Conservation (phyloP, 2,888 invertebrate genomes). For the Zhengitettix transpicula region DNA sequence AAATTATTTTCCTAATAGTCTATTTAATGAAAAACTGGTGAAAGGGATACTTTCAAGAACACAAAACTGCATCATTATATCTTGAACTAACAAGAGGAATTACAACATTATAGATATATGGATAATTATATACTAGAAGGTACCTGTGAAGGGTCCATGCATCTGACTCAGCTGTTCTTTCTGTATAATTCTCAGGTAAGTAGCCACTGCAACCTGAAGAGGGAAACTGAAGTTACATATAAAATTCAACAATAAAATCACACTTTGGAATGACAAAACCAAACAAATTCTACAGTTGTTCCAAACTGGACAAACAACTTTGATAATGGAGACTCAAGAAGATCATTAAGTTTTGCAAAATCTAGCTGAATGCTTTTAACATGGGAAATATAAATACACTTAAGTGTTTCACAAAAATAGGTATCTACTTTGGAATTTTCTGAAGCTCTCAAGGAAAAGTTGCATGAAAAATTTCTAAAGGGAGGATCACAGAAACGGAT, state of each 20-base stretch:
- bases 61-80: too few species aligned
- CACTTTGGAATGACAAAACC: not conserved
- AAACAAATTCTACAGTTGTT: not conserved
- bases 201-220: slow-evolving; percentile 49
- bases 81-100: too few species aligned
- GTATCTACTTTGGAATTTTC: too few species aligned
- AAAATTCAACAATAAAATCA: not conserved
- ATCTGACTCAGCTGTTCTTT: slow-evolving; percentile 72
- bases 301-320: not conserved
- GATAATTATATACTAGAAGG: too few species aligned
- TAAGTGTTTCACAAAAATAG: not conserved
- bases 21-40: too few species aligned
- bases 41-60: too few species aligned
- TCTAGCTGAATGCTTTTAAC: not conserved
- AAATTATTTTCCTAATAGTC: too few species aligned
- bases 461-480: too few species aligned
- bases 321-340: not conserved
- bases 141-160: slow-evolving; percentile 73
- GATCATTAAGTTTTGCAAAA: not conserved
- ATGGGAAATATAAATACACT: not conserved
- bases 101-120: too few species aligned
- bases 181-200: slow-evolving; percentile 67
- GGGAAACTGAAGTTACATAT: slow-evolving; percentile 3
- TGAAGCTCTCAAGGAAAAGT: too few species aligned
- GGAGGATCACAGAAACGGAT: too few species aligned